A percentile compares a stretch with the other conserved stretches of the same genome.
These are phyloP conservation scores for Trypoxylon attenuatum DNA, from an alignment of 2,888 invertebrate species.

Conservation along the genomic window DNA sequence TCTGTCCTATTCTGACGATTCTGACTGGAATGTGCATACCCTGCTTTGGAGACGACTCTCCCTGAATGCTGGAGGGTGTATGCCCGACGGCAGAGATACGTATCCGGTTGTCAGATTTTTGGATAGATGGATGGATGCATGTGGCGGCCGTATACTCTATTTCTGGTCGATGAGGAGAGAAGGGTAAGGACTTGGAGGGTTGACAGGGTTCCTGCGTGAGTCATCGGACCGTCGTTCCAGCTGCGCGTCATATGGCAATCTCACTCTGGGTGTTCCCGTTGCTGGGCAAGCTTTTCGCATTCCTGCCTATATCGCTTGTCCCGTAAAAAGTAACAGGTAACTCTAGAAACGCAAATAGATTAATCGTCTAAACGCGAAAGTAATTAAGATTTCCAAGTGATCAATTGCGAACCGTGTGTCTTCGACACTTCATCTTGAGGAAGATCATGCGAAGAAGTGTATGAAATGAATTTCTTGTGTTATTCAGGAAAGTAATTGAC, in stretches of 20 bases:
- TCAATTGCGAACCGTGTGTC: not conserved
- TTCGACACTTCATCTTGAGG: not conserved
- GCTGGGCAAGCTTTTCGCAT: no score
- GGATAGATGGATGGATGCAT: not conserved
- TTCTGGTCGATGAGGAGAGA: constrained; percentile 5
- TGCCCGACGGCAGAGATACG: not conserved
- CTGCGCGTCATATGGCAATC: constrained; percentile 49
- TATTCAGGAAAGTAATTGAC: no score
- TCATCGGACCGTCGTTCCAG: constrained; percentile 44
- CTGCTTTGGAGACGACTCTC: no score
- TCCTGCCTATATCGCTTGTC: no score
- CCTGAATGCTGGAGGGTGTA: no score
- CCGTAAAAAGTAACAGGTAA: no score
- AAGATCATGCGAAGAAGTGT: not conserved
- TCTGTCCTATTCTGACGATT: not conserved
- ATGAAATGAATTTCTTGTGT: not conserved
- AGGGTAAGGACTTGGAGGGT: constrained; percentile 33
- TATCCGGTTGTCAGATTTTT: not conserved
- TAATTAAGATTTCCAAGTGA: no score
- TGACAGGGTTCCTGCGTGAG: constrained; percentile 39
- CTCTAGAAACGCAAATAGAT: no score
- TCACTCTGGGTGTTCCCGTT: constrained; percentile 19
- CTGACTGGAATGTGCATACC: no score
- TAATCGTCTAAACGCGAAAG: no score
- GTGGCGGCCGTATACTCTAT: constrained; percentile 24